Conservation (phyloP, 2,797 vertebrate species). For the Siniperca obscura region DNA sequence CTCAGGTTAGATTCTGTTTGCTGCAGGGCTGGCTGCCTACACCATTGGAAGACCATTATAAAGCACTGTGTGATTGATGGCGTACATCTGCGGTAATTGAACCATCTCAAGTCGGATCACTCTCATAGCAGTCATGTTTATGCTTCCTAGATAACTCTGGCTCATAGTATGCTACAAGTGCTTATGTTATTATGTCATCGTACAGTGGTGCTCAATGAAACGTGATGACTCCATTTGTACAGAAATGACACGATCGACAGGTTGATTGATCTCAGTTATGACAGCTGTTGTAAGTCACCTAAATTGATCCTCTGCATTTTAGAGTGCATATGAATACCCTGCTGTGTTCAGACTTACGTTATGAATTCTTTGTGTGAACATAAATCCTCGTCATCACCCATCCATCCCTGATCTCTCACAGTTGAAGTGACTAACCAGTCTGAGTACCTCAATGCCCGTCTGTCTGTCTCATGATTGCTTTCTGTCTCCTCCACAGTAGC, state of each 20-base stretch:
- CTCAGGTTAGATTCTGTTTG: not conserved
- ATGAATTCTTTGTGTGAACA: not conserved
- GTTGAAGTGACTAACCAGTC: slow-evolving; percentile 1
- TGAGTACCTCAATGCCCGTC: not conserved
- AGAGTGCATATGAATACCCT: not conserved
- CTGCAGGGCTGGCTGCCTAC: not conserved
- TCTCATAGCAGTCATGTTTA: not conserved
- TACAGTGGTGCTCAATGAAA: slow-evolving; percentile 52
- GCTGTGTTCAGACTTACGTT: not conserved
- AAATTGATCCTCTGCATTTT: slow-evolving; percentile 32
- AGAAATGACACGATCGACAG: slow-evolving; percentile 33
- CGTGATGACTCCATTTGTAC: slow-evolving; percentile 49
- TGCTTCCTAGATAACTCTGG: slow-evolving; percentile 22
- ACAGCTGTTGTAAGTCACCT: slow-evolving; percentile 44
- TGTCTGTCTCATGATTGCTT: not conserved
- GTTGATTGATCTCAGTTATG: slow-evolving; percentile 59
- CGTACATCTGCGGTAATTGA: not conserved
- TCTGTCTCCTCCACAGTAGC: slow-evolving; percentile 3
- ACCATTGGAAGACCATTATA: not conserved
- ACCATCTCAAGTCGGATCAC: slow-evolving; percentile 1
- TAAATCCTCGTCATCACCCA: slow-evolving; percentile 9
- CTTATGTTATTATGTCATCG: slow-evolving; percentile 14
- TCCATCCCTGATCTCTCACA: slow-evolving; percentile 17
- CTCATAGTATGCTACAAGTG: not conserved
- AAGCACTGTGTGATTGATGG: not conserved